Base-by-base conservation (phyloP, 1,140 invertebrate species). In the Drosophila kikkawai region DNA sequence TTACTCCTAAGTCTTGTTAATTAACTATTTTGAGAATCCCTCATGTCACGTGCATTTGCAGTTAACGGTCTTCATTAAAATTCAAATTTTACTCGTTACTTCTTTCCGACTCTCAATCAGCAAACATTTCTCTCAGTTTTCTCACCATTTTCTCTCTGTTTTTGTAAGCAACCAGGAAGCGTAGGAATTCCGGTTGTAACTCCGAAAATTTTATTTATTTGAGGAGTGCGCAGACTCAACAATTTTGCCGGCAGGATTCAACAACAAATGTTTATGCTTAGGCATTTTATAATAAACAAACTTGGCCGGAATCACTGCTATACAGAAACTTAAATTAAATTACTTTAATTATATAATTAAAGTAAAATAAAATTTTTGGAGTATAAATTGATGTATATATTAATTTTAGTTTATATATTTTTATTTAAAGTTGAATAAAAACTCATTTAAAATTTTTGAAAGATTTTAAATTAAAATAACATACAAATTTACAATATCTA, bases 181-280 rank as follows among this genome's bases (percentile, higher is more conserved):
- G 29, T 39, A 53, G 82, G 86, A 85, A 85, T 90, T 79, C 65
- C 41, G 29, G 60, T 39, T 15, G 12, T n/a, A 60, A 85, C 69
- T 90, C 82, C 86, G 86, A 90, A 90, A 75, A 48, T 29, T 0
- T 64, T 59, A 44, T 34, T 39, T 44, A 71, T 75, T 64, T 61
- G 37, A 8, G 5, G 11, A 76, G 5, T 75, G 88, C 88, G 88
- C 84, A 88, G 64, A 88, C 88, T 91, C 88, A 91, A 79, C 88
- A 82, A 11, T 74, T 80, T 75, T 69, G 75, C 88, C 88, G 88
- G 88, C 74, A 50, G 69, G 67, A 82, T 91, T 90, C 73, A 90
- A 85, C 85, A 88, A 90, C 85, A 90, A 90, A 90, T 88, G 84
- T 88, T 88, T 88, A 83, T 81, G 63, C 53, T 71, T 45, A 22